phyloP scores from a whole-genome alignment of 2,113 vertebrate genomes.

The Labrus mixtus region DNA sequence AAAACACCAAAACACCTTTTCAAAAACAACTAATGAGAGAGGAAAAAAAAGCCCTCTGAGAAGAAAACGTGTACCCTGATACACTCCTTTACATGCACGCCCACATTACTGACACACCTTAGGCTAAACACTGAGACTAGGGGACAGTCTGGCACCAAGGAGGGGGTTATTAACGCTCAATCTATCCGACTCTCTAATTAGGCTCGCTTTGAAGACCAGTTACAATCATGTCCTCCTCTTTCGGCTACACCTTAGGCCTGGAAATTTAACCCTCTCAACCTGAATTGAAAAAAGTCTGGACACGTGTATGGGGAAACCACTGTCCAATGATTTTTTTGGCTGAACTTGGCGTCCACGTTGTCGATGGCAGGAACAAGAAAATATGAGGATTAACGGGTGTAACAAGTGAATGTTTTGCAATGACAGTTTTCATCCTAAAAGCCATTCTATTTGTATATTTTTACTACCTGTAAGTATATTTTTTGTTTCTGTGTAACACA shows the following conservation, averaged over 20 bases:
- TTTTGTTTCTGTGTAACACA: too few species aligned
- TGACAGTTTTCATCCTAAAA: not conserved
- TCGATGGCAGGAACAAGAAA: not conserved
- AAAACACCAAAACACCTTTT: not conserved
- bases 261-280: conserved; percentile 35
- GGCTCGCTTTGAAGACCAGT: conserved; percentile 60
- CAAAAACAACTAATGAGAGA: not conserved
- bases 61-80: not conserved
- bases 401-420: not conserved
- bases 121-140: conserved; percentile 29
- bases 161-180: conserved; percentile 50
- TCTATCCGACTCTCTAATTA: conserved; percentile 57
- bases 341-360: not conserved
- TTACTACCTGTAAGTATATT: not conserved
- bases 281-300: conserved; percentile 28
- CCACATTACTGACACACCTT: conserved; percentile 22
- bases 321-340: not conserved
- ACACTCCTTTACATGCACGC: not conserved
- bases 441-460: not conserved
- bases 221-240: conserved; percentile 37
- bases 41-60: not conserved
- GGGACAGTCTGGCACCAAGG: conserved; percentile 32
- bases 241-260: conserved; percentile 52
- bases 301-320: conserved; percentile 9
- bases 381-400: not conserved